These are phyloP conservation scores for Tribolium madens DNA, from an alignment of 1,140 invertebrate species.

Conservation along the genomic window DNA sequence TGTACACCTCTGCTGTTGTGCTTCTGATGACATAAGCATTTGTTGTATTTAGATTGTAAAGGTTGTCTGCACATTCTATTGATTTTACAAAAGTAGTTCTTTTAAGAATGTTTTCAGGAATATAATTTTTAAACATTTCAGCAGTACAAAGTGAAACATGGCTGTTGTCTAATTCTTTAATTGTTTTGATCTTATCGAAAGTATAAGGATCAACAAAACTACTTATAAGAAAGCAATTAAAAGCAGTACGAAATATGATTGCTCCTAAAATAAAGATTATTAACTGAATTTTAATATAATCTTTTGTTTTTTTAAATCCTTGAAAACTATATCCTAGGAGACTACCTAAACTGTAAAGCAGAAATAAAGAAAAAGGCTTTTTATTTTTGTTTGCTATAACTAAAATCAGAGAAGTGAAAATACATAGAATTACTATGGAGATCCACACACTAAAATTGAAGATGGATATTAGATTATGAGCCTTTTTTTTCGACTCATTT, in stretches of 20 bases:
- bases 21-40: background rate
- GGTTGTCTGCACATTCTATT: background rate
- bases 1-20: background rate
- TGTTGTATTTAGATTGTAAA: background rate
- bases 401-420: background rate
- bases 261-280: background rate
- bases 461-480: background rate
- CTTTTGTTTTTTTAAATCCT: background rate
- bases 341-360: constrained; percentile 1
- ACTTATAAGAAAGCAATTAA: background rate
- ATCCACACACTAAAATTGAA: background rate
- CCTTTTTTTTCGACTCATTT: background rate
- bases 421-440: background rate
- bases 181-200: background rate
- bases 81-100: background rate
- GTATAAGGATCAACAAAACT: background rate
- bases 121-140: background rate
- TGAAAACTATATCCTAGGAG: background rate
- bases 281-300: background rate
- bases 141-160: background rate
- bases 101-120: background rate
- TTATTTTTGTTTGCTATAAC: background rate
- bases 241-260: background rate
- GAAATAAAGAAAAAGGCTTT: background rate
- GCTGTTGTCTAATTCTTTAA: background rate